Evolutionary conservation across 2,888 invertebrate species (phyloP).

Genomic region (Proisotoma minuta): DNA sequence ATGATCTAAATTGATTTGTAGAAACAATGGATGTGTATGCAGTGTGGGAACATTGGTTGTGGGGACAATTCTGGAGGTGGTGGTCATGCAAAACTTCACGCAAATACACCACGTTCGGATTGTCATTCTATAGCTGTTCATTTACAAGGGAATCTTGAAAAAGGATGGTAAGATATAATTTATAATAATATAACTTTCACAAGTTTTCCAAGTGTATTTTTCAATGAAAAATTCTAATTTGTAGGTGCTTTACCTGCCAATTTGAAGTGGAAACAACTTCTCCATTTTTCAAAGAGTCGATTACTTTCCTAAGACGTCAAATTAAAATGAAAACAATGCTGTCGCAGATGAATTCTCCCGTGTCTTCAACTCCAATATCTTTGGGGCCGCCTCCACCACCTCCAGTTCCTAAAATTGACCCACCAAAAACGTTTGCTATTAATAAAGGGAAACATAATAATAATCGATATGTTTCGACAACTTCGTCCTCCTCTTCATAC

Average conservation of each 20-base stretch:
- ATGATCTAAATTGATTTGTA: slow-evolving; percentile 11
- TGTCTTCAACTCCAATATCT: slow-evolving; percentile 25
- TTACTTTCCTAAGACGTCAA: background rate
- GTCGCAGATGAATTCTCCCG: background rate
- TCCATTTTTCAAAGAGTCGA: slow-evolving; percentile 15
- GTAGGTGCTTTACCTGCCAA: slow-evolving; percentile 39
- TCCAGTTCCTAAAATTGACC: slow-evolving; percentile 28
- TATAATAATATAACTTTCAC: background rate
- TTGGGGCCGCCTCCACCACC: slow-evolving; percentile 38
- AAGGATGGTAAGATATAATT: slow-evolving; percentile 28
- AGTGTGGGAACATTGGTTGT: slow-evolving; percentile 74
- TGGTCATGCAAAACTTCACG: slow-evolving; percentile 63
- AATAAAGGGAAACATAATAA: slow-evolving; percentile 20
- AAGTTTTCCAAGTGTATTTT: too few species aligned
- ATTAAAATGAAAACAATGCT: slow-evolving; percentile 17
- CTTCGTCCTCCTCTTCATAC: slow-evolving; percentile 12
- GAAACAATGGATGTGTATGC: slow-evolving; percentile 70
- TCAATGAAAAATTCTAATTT: slow-evolving; percentile 8
- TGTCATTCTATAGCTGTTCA: slow-evolving; percentile 65
- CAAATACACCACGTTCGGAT: slow-evolving; percentile 68
- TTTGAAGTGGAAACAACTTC: slow-evolving; percentile 20
- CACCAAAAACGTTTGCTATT: slow-evolving; percentile 10
- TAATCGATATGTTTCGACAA: slow-evolving; percentile 13
- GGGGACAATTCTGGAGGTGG: slow-evolving; percentile 59
- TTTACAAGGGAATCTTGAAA: slow-evolving; percentile 23